Base-by-base conservation (phyloP, 2,113 vertebrate genomes). In the Syngnathus floridae region DNA sequence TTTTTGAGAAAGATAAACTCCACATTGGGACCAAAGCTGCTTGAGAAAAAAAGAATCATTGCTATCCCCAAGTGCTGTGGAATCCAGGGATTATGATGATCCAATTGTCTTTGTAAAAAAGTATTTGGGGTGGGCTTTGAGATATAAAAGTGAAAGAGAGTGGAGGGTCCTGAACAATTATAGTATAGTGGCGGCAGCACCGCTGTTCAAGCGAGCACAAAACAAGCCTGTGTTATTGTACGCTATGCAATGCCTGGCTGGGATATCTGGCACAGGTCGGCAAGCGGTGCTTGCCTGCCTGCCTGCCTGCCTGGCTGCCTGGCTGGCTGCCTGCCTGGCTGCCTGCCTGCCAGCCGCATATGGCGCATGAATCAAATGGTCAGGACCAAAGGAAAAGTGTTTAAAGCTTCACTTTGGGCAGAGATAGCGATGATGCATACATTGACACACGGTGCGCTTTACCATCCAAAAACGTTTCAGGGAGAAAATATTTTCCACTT, bases 401-500 rank as follows among this genome's bases (percentile, higher is more conserved):
- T 45, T 49, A 52, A 46, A 49, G 40, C 55, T 65, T 31, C 31
- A 43, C 13, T 45, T 62, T 56, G 43, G 57, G 69, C 67, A 48
- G 56, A 41, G 31, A 70, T 64, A 46, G 69, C 21, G 64, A 72
- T 45, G 77, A 64, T 67, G 74, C 81, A 73, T 77, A 81, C 88
- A 89, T 89, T 90, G 88, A 89, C 88, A 82, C 72, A 73, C 77
- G 79, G 79, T 89, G 88, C 88, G 89, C 86, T 89, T 87, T 26
- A 64, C 84, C 84, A 76, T 72, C 72, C n/a, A 13, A 26, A 54
- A 65, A 67, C n/a, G 74, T 72, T 87, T 84, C 65, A 83, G 80
- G 82, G 45, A 22, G 22, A 61, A 84, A 57, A 85, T 77, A 82
- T 66, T 80, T 77, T 56, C 75, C 52, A 60, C 72, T 76, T 88